A percentile compares a stretch with the other conserved stretches of the same genome.
Evolutionary conservation across 2,888 invertebrate species (phyloP).

Genomic region (Drosophila greeni): DNA sequence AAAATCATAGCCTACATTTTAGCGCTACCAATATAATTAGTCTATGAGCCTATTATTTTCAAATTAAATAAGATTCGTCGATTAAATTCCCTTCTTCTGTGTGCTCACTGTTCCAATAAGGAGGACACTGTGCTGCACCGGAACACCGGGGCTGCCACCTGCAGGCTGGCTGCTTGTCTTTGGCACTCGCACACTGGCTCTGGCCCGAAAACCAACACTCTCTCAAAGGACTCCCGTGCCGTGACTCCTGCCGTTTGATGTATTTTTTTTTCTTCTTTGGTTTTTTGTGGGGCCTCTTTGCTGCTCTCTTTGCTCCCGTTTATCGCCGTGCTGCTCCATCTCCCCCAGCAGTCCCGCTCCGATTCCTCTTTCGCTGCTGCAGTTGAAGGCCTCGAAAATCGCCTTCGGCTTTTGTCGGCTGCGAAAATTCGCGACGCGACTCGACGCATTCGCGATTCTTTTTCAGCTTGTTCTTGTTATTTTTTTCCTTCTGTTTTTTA

Average conservation of each 20-base stretch:
- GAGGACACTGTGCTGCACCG: conserved; percentile 36
- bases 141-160: conserved; percentile 58
- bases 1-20: neutral
- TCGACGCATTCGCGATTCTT: conserved; percentile 26
- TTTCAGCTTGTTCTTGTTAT: conserved; percentile 3
- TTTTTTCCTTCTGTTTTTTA: conserved; percentile 17
- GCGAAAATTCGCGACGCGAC: conserved; percentile 22
- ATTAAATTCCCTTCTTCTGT: neutral
- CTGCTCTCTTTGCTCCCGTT: conserved; percentile 37
- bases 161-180: conserved; percentile 56
- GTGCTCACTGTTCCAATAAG: conserved; percentile 16
- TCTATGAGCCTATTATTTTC: too few relatives aligned
- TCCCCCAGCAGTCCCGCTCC: conserved; percentile 11
- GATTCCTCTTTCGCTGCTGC: conserved; percentile 21
- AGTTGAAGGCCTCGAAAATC: conserved; percentile 36
- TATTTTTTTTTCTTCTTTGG: conserved; percentile 14
- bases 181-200: conserved; percentile 10
- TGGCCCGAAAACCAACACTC: conserved; percentile 12
- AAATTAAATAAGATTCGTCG: neutral
- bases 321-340: conserved; percentile 16
- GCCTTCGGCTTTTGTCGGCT: conserved; percentile 39
- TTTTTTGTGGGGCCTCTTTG: conserved; percentile 21
- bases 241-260: conserved; percentile 39
- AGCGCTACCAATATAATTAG: too few relatives aligned
- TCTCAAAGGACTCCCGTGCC: conserved; percentile 10